Evolutionary conservation across 2,797 vertebrate species (phyloP), one percentile per base, ranked within the genome.

Genomic region (Myiothlypis coronata): DNA sequence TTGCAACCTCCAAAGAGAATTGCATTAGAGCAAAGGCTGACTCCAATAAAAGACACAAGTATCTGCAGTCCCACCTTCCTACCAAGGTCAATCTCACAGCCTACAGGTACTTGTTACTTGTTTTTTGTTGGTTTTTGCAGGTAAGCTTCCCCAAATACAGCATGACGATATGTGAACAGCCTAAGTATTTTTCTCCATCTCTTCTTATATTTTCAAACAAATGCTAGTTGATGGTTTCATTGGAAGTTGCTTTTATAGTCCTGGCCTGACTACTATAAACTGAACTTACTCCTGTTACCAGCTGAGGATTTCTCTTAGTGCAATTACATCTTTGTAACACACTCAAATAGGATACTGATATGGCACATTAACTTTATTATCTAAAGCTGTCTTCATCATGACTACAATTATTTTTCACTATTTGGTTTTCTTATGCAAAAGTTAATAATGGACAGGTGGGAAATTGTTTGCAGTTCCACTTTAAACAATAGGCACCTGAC

Each of bases 381-480:
- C 35, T 43, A 82, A 49, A 92, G 83, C 57, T 72, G 30, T 55
- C 87, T 50, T 69, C 46, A 77, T 59, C 78, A 50, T 14, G 26
- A 59, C 57, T 63, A 41, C 39, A 44, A n/a, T 23, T 87, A 43
- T 12, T 79, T 56, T 86, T 82, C 71, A 35, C 37, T 30, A 20
- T 14, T 49, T 39, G 19, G 32, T 39, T 50, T 57, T n/a, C 30
- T 23, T 81, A 63, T 30, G 49, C 35, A 60, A 72, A 85, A 91
- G 65, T 37, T 89, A 53, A 72, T 87, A 91, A 87, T 13, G 49
- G 59, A 69, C 78, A 93, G 60, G 72, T 93, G 85, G 78, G 63
- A 87, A 95, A 64, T 49, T 75, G 63, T 84, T 84, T 96, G 77
- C 55, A 68, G 64, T 94, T 91, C 57, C 47, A 63, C 64, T 76